These are phyloP conservation scores for Xestia sexstrigata DNA, from an alignment of 2,888 invertebrate species.

Conservation along the genomic window DNA sequence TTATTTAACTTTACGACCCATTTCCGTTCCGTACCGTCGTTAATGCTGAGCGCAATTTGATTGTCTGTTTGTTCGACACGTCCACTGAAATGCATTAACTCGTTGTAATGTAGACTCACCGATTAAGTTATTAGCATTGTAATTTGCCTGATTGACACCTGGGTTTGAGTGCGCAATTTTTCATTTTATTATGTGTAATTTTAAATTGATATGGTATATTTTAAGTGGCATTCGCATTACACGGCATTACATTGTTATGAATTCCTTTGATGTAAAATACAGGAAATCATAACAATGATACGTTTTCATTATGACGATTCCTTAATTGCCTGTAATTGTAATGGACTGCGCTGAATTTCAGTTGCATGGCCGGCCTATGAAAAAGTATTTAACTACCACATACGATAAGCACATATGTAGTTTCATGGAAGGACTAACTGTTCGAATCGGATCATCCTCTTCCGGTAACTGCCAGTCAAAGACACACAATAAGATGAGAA, in stretches of 20 bases:
- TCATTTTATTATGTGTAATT: conserved; percentile 20
- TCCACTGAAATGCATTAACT: conserved; percentile 39
- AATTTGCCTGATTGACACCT: conserved; percentile 46
- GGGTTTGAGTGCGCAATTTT: conserved; percentile 7
- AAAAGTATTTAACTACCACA: not conserved
- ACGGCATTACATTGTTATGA: no score
- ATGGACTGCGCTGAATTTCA: not conserved
- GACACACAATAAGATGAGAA: not conserved
- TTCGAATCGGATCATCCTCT: not conserved
- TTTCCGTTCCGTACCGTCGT: conserved; percentile 66
- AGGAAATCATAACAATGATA: no score
- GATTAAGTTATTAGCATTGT: conserved; percentile 53
- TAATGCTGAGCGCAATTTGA: conserved; percentile 56
- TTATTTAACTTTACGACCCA: conserved; percentile 70
- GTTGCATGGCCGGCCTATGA: not conserved
- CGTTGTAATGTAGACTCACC: conserved; percentile 9
- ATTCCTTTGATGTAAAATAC: no score
- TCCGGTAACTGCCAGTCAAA: not conserved
- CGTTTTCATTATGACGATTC: not conserved
- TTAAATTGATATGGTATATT: not conserved
- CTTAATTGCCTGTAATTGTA: not conserved
- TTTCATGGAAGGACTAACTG: not conserved
- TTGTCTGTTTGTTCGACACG: conserved; percentile 55
- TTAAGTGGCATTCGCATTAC: not conserved
- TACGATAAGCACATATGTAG: no score